Conservation (phyloP, 2,113 vertebrate genomes). For the Percopsis transmontana region DNA sequence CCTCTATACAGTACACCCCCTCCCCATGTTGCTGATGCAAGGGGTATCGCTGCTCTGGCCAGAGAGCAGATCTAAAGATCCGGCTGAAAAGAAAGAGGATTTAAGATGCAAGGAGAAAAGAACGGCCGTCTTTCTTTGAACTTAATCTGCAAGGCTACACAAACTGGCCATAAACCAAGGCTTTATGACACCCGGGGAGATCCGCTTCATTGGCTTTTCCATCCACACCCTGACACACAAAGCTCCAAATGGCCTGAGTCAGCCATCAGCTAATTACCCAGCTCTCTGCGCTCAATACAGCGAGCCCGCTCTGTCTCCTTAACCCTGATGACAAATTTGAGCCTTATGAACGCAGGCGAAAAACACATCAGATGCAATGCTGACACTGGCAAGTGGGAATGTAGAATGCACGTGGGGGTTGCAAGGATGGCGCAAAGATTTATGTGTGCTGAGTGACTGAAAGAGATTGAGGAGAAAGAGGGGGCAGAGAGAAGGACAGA, state of each 20-base stretch:
- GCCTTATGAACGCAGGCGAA: constrained; percentile 47
- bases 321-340: constrained; percentile 58
- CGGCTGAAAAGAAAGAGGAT: constrained; percentile 70
- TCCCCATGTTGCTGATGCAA: constrained; percentile 63
- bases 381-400: constrained; percentile 21
- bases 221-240: constrained; percentile 63
- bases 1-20: constrained; percentile 48
- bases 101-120: constrained; percentile 69
- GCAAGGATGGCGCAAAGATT: background rate
- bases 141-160: constrained; percentile 77
- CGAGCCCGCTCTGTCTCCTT: constrained; percentile 51
- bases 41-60: constrained; percentile 50
- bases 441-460: background rate
- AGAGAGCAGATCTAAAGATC: constrained; percentile 69
- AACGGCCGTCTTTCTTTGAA: constrained; percentile 71
- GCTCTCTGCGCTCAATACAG: constrained; percentile 61
- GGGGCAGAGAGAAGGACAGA: background rate
- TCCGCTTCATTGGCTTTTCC: constrained; percentile 69
- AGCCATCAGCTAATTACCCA: constrained; percentile 71
- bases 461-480: background rate
- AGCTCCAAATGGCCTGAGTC: constrained; percentile 71
- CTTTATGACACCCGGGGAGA: constrained; percentile 73
- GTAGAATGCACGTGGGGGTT: constrained; percentile 2
- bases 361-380: constrained; percentile 27
- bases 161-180: constrained; percentile 74